Conservation (phyloP, 2,888 invertebrate genomes). For the Dolichopus griseipennis region DNA sequence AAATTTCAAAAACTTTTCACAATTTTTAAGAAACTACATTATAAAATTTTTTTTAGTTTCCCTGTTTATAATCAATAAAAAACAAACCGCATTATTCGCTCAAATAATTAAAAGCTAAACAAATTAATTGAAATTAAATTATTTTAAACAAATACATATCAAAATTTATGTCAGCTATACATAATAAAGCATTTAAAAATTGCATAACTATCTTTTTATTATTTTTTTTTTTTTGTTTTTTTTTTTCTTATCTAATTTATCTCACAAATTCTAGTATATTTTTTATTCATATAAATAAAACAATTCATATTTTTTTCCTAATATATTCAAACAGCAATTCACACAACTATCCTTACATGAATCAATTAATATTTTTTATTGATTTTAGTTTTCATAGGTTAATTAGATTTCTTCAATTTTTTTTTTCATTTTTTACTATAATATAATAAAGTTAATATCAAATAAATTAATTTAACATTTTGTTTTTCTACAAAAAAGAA, state of each 20-base stretch:
- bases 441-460: too few relatives aligned
- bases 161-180: neutral
- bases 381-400: too few relatives aligned
- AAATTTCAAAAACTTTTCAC: neutral
- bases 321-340: neutral
- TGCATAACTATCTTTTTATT: neutral
- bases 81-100: neutral
- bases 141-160: neutral
- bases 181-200: neutral
- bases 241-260: neutral
- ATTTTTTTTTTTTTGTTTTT: neutral
- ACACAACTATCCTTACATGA: neutral
- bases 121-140: neutral
- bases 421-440: too few relatives aligned
- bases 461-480: neutral
- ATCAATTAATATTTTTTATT: neutral
- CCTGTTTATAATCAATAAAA: neutral
- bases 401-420: too few relatives aligned
- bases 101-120: conserved; percentile 6
- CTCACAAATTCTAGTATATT: neutral
- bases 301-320: neutral
- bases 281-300: neutral
- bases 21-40: neutral
- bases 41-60: neutral
- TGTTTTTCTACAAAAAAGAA: neutral